Conservation (phyloP, 2,888 invertebrate species). For the Chymomyza amoena region DNA sequence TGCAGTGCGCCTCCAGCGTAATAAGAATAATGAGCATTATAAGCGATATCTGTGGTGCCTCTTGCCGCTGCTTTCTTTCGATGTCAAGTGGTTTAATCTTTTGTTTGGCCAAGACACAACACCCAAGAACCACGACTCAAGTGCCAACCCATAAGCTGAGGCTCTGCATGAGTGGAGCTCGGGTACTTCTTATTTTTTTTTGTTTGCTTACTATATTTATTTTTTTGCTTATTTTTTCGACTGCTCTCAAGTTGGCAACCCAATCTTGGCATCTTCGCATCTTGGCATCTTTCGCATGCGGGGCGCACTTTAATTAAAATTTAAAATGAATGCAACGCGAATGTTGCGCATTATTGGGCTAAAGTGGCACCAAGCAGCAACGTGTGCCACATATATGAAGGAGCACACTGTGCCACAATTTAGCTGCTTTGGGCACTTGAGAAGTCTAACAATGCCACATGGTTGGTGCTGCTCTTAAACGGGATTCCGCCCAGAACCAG, state of each 20-base stretch:
- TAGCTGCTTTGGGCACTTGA: not conserved
- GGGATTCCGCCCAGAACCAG: too few relatives aligned
- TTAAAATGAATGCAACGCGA: conserved; percentile 30
- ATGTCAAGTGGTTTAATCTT: conserved; percentile 49
- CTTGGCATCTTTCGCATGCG: not conserved
- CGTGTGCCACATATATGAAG: not conserved
- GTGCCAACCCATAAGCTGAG: not conserved
- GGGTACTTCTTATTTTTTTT: not conserved
- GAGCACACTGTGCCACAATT: not conserved
- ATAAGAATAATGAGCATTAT: not conserved
- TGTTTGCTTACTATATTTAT: not conserved
- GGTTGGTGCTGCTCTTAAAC: not conserved
- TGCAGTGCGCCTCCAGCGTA: conserved; percentile 27
- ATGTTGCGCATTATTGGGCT: not conserved
- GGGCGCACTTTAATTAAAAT: conserved; percentile 34
- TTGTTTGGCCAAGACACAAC: conserved; percentile 38
- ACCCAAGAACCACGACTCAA: not conserved
- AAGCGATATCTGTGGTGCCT: not conserved
- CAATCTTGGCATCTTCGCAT: not conserved
- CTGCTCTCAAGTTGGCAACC: conserved; percentile 1
- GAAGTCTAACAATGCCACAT: too few relatives aligned
- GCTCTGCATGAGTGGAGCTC: not conserved
- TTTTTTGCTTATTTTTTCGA: not conserved
- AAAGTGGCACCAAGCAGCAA: not conserved
- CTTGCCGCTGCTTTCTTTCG: conserved; percentile 10